These are phyloP conservation scores for Lophochroa leadbeateri DNA, from an alignment of 2,113 vertebrate species.

Conservation along the genomic window DNA sequence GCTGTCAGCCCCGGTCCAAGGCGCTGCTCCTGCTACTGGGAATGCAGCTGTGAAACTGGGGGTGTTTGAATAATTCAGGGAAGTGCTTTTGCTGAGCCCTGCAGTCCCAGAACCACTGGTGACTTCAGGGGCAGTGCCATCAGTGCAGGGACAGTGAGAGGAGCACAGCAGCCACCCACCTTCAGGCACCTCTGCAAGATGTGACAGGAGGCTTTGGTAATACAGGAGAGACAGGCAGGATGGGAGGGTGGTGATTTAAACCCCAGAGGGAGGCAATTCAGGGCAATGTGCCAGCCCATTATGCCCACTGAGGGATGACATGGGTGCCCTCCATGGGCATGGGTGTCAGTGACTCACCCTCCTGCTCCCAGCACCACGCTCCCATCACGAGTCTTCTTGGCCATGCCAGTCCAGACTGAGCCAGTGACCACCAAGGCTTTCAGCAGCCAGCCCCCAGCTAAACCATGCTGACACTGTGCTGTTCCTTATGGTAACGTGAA, in stretches of 20 bases:
- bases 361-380: neutral
- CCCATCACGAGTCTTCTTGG: neutral
- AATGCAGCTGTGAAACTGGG: neutral
- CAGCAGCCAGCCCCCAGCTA: neutral
- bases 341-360: rapidly evolving
- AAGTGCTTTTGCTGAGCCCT: rapidly evolving
- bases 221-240: neutral
- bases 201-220: neutral
- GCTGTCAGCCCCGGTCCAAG: rapidly evolving
- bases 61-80: neutral
- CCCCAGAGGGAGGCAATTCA: neutral
- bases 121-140: neutral
- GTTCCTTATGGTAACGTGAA: neutral
- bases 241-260: neutral
- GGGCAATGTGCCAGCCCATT: neutral
- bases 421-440: rapidly evolving
- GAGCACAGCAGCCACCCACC: neutral
- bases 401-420: rapidly evolving
- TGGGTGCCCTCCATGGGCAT: neutral
- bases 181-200: neutral
- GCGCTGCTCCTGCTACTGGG: neutral
- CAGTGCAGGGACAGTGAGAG: neutral
- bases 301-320: rapidly evolving
- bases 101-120: neutral
- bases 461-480: neutral